Conservation (phyloP, 2,113 vertebrate species). For the Pteropus alecto region DNA sequence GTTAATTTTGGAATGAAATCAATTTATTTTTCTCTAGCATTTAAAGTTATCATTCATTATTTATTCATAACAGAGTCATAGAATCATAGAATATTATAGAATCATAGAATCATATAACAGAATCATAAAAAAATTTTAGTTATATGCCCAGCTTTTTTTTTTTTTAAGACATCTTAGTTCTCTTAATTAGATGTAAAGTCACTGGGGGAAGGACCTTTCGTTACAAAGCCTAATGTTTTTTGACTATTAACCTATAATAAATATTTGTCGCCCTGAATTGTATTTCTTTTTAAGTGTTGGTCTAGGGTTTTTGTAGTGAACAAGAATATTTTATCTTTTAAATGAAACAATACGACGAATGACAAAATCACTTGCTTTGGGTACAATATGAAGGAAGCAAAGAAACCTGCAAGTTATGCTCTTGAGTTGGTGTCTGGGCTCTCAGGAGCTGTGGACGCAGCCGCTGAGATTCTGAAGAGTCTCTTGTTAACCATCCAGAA, state of each 20-base stretch:
- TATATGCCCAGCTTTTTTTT: neutral
- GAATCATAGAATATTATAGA: neutral
- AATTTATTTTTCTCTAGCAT: neutral
- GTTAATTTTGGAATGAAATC: neutral
- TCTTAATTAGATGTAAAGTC: neutral
- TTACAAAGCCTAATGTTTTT: neutral
- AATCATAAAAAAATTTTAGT: neutral
- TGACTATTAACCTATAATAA: neutral
- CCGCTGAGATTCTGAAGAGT: neutral
- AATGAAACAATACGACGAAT: neutral
- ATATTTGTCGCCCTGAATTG: neutral
- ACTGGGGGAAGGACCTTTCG: neutral
- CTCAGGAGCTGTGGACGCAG: neutral
- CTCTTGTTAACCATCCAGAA: neutral
- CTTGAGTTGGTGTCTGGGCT: neutral
- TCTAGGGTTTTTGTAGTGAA: neutral
- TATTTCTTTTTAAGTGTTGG: neutral
- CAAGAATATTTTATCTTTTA: neutral
- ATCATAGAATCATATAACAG: neutral
- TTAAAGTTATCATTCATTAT: neutral
- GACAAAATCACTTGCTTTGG: neutral
- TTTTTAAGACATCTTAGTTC: neutral
- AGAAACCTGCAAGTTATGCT: neutral
- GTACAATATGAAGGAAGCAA: neutral
- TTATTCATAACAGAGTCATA: neutral